Percentiles rank a stretch among this genome's conserved stretches.
Conservation (phyloP, 2,888 invertebrate species). For the Linnaemya vulpina region DNA sequence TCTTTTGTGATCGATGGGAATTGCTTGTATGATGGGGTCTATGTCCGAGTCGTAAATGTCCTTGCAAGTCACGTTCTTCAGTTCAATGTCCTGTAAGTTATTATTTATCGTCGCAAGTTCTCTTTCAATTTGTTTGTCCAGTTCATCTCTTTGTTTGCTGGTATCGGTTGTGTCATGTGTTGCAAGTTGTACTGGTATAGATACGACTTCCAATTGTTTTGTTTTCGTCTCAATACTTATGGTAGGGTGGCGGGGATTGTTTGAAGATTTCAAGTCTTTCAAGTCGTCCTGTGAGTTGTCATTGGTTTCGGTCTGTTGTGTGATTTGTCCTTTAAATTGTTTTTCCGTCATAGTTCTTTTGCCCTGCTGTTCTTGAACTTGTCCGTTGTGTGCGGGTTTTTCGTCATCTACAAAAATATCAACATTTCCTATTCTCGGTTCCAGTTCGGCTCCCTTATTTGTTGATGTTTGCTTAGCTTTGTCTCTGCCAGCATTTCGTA, state of each 20-base stretch:
- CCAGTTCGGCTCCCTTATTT: conserved; percentile 34
- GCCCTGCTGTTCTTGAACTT: background rate
- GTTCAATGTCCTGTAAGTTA: conserved; percentile 19
- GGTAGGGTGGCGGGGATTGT: background rate
- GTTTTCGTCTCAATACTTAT: background rate
- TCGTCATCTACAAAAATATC: background rate
- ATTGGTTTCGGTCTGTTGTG: background rate
- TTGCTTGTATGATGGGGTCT: conserved; percentile 54
- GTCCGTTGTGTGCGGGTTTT: background rate
- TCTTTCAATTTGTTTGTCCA: background rate
- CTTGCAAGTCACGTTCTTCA: background rate
- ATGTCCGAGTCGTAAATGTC: conserved; percentile 57
- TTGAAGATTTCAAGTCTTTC: background rate
- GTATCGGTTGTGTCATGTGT: background rate
- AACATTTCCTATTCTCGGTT: conserved; percentile 57
- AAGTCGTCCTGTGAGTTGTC: background rate
- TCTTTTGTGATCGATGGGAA: conserved; percentile 52
- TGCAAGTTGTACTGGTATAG: background rate
- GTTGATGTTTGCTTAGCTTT: conserved; percentile 3
- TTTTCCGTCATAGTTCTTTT: background rate
- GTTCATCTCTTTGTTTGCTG: background rate
- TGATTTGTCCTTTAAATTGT: background rate
- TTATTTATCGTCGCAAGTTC: conserved; percentile 1
- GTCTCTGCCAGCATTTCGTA: conserved; percentile 75
- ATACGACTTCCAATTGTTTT: background rate